Evolutionary conservation across 2,888 invertebrate genomes (phyloP).

Genomic region (Eumacrocentrus americanus): DNA sequence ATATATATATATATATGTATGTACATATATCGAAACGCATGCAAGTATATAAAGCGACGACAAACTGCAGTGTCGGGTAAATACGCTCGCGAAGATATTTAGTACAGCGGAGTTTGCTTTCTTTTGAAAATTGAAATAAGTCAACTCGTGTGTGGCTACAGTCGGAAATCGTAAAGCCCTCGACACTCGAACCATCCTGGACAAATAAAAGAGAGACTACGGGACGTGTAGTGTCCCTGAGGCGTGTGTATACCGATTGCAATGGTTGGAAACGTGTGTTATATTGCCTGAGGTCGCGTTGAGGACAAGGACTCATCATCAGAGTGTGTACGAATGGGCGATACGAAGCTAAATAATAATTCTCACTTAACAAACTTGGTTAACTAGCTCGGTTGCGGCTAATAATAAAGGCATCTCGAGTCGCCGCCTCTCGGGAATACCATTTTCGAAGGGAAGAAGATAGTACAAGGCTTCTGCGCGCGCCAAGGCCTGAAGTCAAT

Average conservation of each 20-base stretch:
- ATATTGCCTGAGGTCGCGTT: too few relatives aligned
- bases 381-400: constrained; percentile 58
- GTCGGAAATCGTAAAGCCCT: constrained; percentile 60
- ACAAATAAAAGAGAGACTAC: constrained; percentile 59
- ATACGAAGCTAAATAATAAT: constrained; percentile 60
- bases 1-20: too few relatives aligned
- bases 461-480: constrained; percentile 39
- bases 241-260: constrained; percentile 18
- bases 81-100: constrained; percentile 18
- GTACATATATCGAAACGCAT: too few relatives aligned
- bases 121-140: background rate
- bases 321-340: too few relatives aligned
- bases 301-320: too few relatives aligned
- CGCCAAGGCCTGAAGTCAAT: constrained; percentile 60
- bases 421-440: constrained; percentile 32
- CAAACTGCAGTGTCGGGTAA: constrained; percentile 11
- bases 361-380: constrained; percentile 60
- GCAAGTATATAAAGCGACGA: constrained; percentile 9
- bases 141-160: constrained; percentile 28
- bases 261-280: too few relatives aligned
- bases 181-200: constrained; percentile 58
- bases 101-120: background rate
- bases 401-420: constrained; percentile 59
- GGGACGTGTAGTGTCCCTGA: constrained; percentile 23
- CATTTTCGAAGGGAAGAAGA: constrained; percentile 41